Evolutionary conservation across 2,113 vertebrate species (phyloP), one percentile per base, ranked within the genome.

Genomic region (Psettodes erumei): DNA sequence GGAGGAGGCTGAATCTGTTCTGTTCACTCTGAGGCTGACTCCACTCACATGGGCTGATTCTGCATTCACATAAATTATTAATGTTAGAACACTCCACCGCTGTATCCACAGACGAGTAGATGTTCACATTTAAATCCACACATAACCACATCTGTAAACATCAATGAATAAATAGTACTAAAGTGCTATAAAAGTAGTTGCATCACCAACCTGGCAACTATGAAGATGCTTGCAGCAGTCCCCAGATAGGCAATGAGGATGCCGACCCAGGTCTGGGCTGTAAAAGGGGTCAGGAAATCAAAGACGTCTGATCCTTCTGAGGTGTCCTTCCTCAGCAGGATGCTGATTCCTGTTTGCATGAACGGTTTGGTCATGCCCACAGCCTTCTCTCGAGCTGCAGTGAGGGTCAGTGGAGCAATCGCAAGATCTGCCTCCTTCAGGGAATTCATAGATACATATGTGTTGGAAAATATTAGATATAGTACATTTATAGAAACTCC

Each of bases 311-410:
- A 21, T 2, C 83, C 91, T 47, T 95, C 93, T 0, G 94, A 90
- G 56, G 88, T 82, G 53, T 96, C 95, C 62, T 93, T 96, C 32
- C 93, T 92, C 27, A 97, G 86, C 76, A 97, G 43, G 87, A 97
- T 95, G n/a, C 96, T 95, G 25, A 97, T 95, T 0, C 96, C 96
- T 0, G 95, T 96, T 87, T 96, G 94, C 92, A 97, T 95, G 93
- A 96, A 97, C 0, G 96, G 96, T 0, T 95, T 95, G 80, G 94
- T 96, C 94, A 97, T 96, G 54, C 91, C 95, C 12, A 97, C 93
- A 1, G 58, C 95, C 53, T 92, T 94, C 68, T 96, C 96, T 21
- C 96, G 88, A 5, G 87, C 88, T 0, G 95, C 94, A 0, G 95
- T 97, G 50, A 97, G 93, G 0, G 96, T 97, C 71, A 97, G 66